phyloP scores from a whole-genome alignment of 1,140 invertebrate species.

The Zaprionus davidi region DNA sequence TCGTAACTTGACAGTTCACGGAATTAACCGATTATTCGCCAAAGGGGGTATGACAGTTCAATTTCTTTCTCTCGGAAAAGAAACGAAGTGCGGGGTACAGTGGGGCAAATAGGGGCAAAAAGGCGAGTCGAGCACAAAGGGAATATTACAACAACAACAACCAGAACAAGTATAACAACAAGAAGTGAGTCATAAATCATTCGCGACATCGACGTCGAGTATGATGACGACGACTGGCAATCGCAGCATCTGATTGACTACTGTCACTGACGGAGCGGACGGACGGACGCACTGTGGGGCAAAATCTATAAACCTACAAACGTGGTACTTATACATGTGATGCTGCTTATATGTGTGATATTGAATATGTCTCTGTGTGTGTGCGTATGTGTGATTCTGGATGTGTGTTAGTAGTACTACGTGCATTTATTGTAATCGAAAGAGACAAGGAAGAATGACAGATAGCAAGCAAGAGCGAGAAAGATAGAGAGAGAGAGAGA shows the following conservation, averaged over 20 bases:
- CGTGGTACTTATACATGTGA: conserved; percentile 19
- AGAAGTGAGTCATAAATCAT: conserved; percentile 74
- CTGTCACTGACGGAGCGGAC: conserved; percentile 50
- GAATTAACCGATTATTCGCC: conserved; percentile 66
- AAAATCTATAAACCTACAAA: conserved; percentile 29
- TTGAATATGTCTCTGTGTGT: conserved; percentile 10
- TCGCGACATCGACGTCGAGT: conserved; percentile 75
- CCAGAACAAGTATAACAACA: conserved; percentile 10
- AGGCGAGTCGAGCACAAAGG: conserved; percentile 18
- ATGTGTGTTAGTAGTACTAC: conserved; percentile 31
- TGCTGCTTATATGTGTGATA: conserved; percentile 27
- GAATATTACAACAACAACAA: conserved; percentile 16
- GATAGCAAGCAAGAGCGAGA: background rate
- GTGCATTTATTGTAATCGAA: conserved; percentile 64
- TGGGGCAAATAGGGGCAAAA: conserved; percentile 19
- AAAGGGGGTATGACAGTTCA: conserved; percentile 67
- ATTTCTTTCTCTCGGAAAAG: conserved; percentile 59
- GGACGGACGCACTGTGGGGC: conserved; percentile 32
- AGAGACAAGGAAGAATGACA: conserved; percentile 26
- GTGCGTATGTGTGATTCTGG: conserved; percentile 21
- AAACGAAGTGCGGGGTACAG: conserved; percentile 7
- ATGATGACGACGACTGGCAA: conserved; percentile 79
- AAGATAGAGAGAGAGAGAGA: conserved; percentile 16
- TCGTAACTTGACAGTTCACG: conserved; percentile 39
- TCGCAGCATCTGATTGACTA: conserved; percentile 77